Evolutionary conservation across 1,140 invertebrate genomes (phyloP).

Genomic region (Thaumatotibia leucotreta): DNA sequence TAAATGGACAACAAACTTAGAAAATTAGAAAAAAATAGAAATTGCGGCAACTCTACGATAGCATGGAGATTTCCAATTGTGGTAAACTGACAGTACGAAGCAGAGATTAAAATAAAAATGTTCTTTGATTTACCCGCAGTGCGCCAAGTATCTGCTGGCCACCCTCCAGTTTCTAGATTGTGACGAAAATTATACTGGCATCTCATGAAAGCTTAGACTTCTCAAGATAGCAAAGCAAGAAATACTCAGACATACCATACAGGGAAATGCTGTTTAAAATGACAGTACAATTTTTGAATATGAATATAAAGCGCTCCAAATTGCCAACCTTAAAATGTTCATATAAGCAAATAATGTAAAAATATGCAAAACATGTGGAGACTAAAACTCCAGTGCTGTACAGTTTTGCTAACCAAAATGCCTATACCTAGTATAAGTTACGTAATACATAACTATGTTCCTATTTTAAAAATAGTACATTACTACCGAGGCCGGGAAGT

Average conservation of each 20-base stretch:
- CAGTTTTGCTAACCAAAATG: no score
- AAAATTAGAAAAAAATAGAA: background rate
- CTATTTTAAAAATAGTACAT: no score
- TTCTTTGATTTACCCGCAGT: conserved; percentile 40
- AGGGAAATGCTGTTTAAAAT: background rate
- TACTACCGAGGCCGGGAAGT: no score
- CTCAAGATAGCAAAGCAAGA: conserved; percentile 14
- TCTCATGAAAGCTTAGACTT: conserved; percentile 43
- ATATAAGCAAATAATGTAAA: background rate
- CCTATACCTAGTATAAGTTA: no score
- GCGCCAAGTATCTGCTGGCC: conserved; percentile 58
- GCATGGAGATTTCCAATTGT: background rate
- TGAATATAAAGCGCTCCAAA: conserved; percentile 12
- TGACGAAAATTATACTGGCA: conserved; percentile 63
- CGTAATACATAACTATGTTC: no score
- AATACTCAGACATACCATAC: background rate
- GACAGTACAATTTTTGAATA: conserved; percentile 3
- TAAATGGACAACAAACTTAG: background rate
- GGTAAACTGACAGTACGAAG: background rate
- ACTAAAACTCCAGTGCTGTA: no score
- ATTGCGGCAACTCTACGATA: background rate
- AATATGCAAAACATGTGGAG: no score
- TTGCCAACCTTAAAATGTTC: no score
- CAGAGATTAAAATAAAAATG: conserved; percentile 30
- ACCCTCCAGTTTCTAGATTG: conserved; percentile 63